phyloP scores from a whole-genome alignment of 1,140 invertebrate species.

The Hormaphis cornu region DNA sequence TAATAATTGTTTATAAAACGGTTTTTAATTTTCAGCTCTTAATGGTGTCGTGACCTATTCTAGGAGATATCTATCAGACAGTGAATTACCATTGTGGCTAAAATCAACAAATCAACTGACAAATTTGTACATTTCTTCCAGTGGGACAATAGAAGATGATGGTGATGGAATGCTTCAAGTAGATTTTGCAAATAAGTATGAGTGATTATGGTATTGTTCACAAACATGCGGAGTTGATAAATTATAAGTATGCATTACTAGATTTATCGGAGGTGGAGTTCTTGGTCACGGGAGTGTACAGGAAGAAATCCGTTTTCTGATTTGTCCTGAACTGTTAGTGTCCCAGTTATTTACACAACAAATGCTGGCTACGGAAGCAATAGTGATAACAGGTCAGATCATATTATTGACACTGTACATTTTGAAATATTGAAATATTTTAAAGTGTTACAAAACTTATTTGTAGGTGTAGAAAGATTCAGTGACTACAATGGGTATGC shows the following conservation, averaged over 20 bases:
- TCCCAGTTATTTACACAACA: conserved; percentile 79
- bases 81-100: conserved; percentile 59
- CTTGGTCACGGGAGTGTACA: conserved; percentile 82
- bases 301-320: conserved; percentile 95
- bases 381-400: conserved; percentile 64
- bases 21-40: conserved; percentile 52
- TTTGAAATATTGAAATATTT: not conserved
- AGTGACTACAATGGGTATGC: conserved; percentile 81
- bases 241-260: conserved; percentile 45
- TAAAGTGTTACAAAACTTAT: conserved; percentile 34
- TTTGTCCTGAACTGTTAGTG: conserved; percentile 88
- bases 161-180: conserved; percentile 76
- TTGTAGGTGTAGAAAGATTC: conserved; percentile 67
- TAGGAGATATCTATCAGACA: conserved; percentile 53
- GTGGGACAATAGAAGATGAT: conserved; percentile 76
- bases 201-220: conserved; percentile 39
- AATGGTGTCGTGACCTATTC: conserved; percentile 71
- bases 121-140: conserved; percentile 59
- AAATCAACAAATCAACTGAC: conserved; percentile 49
- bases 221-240: conserved; percentile 41
- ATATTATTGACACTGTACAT: conserved; percentile 33
- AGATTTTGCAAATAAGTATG: conserved; percentile 90
- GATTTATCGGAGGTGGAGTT: conserved; percentile 82
- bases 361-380: conserved; percentile 70
- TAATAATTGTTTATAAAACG: conserved; percentile 39